Percentiles rank a stretch among this genome's conserved stretches.
Evolutionary conservation across 1,140 invertebrate genomes (phyloP).

Genomic region (Hycleus phaleratus): DNA sequence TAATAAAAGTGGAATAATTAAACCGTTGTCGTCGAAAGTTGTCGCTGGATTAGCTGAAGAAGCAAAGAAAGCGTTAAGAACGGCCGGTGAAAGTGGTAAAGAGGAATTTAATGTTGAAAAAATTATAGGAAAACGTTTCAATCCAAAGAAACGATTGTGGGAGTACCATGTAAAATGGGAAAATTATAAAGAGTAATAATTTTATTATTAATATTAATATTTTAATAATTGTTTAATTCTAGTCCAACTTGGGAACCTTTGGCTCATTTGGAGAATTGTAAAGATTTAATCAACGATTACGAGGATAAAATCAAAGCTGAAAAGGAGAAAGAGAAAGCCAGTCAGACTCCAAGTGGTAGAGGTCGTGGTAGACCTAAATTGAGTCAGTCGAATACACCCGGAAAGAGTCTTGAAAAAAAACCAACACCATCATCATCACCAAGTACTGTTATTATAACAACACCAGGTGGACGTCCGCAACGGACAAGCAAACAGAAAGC

Average conservation of each 20-base stretch:
- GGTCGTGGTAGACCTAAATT: slow-evolving; percentile 34
- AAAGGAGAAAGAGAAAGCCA: slow-evolving; percentile 47
- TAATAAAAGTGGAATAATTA: background rate
- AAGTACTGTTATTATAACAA: slow-evolving; percentile 38
- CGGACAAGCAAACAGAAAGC: slow-evolving; percentile 73
- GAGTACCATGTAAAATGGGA: slow-evolving; percentile 81
- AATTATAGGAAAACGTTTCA: slow-evolving; percentile 72
- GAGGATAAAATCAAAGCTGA: slow-evolving; percentile 72
- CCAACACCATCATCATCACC: slow-evolving; percentile 1
- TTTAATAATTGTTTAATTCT: slow-evolving; percentile 39
- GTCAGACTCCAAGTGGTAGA: slow-evolving; percentile 26
- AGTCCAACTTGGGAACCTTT: slow-evolving; percentile 66
- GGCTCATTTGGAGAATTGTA: slow-evolving; percentile 63
- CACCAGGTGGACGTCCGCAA: slow-evolving; percentile 54
- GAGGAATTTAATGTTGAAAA: slow-evolving; percentile 65
- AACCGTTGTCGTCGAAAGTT: background rate
- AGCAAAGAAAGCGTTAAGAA: slow-evolving; percentile 42
- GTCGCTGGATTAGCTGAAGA: slow-evolving; percentile 12
- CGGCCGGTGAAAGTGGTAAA: slow-evolving; percentile 41
- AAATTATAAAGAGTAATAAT: slow-evolving; percentile 60
- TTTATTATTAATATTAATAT: slow-evolving; percentile 7
- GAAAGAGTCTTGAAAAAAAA: background rate
- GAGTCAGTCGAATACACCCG: background rate
- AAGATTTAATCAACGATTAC: slow-evolving; percentile 67
- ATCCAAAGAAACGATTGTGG: slow-evolving; percentile 64